A percentile compares a stretch with the other conserved stretches of the same genome.
phyloP scores from a whole-genome alignment of 37 sponge, comb jelly and placozoan genomes.

The Axinella damicornis region DNA sequence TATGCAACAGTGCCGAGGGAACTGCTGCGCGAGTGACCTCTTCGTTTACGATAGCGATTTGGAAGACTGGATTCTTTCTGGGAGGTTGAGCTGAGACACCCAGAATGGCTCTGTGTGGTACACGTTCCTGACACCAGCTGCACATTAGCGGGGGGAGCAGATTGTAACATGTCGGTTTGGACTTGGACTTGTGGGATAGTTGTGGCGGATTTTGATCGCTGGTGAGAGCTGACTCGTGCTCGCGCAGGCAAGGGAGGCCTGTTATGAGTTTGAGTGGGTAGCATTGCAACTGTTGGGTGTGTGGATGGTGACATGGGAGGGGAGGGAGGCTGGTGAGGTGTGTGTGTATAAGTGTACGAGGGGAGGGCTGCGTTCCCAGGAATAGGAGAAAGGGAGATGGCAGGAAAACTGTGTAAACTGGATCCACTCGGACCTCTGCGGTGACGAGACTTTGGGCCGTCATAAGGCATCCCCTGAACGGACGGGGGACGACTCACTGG shows the following conservation, averaged over 20 bases:
- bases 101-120: not conserved
- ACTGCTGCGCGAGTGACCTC: constrained; percentile 22
- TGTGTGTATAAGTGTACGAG: not conserved
- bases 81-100: not conserved
- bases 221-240: no score
- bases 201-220: not conserved
- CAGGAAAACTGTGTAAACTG: no score
- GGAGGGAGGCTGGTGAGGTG: not conserved
- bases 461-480: no score
- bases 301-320: not conserved
- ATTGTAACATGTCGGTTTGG: not conserved
- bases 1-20: constrained; percentile 22
- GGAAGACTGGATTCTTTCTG: no score
- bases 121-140: not conserved
- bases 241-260: not conserved
- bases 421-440: no score
- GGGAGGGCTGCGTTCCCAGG: not conserved
- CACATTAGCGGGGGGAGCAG: not conserved
- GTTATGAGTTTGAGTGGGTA: not conserved
- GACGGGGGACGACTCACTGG: no score
- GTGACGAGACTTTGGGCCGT: no score
- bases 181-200: not conserved
- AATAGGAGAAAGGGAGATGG: not conserved
- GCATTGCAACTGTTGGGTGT: not conserved
- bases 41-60: no score